Percentiles rank a stretch among this genome's conserved stretches.
phyloP scores from a whole-genome alignment of 2,113 vertebrate genomes.

The Oncorhynchus gorbuscha region DNA sequence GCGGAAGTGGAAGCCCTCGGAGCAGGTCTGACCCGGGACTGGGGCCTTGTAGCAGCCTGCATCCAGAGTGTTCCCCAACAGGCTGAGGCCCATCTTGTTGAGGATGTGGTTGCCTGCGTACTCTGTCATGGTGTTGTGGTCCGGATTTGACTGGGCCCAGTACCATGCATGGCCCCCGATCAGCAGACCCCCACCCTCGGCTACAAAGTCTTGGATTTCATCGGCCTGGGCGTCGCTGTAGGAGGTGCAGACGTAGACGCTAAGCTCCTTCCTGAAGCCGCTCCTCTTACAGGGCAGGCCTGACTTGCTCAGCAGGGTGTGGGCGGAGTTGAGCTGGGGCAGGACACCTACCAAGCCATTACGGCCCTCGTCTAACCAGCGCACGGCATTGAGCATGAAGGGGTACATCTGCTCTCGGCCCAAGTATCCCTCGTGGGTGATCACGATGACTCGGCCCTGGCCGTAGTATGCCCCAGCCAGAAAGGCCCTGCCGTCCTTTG shows the following conservation, averaged over 20 bases:
- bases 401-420: slow-evolving; percentile 35
- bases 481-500: slow-evolving; percentile 46
- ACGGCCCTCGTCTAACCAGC: slow-evolving; percentile 73
- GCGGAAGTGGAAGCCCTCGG: slow-evolving; percentile 80
- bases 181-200: slow-evolving; percentile 81
- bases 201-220: slow-evolving; percentile 75
- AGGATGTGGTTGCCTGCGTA: slow-evolving; percentile 83
- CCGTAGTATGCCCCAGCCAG: slow-evolving; percentile 75
- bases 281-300: slow-evolving; percentile 32
- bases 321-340: neutral
- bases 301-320: neutral
- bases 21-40: slow-evolving; percentile 37
- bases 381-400: slow-evolving; percentile 70
- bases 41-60: slow-evolving; percentile 54
- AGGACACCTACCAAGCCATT: slow-evolving; percentile 52
- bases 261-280: slow-evolving; percentile 34
- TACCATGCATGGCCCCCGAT: slow-evolving; percentile 82
- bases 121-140: slow-evolving; percentile 58
- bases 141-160: slow-evolving; percentile 70
- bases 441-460: slow-evolving; percentile 69
- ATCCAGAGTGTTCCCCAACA: slow-evolving; percentile 61
- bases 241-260: slow-evolving; percentile 39
- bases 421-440: slow-evolving; percentile 66
- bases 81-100: slow-evolving; percentile 82
- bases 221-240: slow-evolving; percentile 44